Base-by-base conservation (phyloP, 2,797 vertebrate species). In the Emys orbicularis region DNA sequence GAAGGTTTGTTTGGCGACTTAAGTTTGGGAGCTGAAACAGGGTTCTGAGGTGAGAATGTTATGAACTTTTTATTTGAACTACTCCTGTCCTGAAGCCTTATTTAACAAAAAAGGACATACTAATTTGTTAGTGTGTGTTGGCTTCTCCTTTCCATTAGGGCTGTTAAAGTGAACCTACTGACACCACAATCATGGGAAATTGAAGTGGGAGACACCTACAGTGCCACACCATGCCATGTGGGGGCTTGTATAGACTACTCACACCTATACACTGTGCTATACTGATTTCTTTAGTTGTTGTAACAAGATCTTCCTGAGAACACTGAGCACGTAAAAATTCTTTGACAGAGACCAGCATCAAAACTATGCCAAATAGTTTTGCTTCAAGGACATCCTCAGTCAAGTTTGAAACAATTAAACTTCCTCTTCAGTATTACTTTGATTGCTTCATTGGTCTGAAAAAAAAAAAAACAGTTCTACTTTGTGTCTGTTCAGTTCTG, bases 281-380 rank as follows among this genome's bases (percentile, higher is more conserved):
- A 74, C 81, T 0, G 23, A 59, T 83, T 65, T 81, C 34, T 81
- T 37, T 18, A 0, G 0, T 7, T 31, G 31, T 0, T 56, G n/a
- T 59, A 59, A 44, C 54, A 50, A 18, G 1, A 88, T 56, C 10
- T 57, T n/a, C n/a, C 15, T 85, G 82, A 79, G 47, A 41, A 77
- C 84, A 81, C 31, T 56, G n/a, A 82, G 79, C 4, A 27, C 5
- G 52, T 29, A 6, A 6, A 10, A 90, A 47, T 5, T 29, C 6
- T 81, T 83, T 83, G 81, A 89, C 1, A 0, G 37, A 23, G 54
- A 84, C 72, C 23, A 49, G 84, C 84, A 90, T 76, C 87, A 83
- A 31, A 2, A 77, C 21, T 27, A 47, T 0, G 0, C 23, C 31
- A 53, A 94, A 94, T 31, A 81, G 53, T 44, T 2, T 74, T 65